phyloP scores from a whole-genome alignment of 2,888 invertebrate species.

The Bedellia somnulentella region DNA sequence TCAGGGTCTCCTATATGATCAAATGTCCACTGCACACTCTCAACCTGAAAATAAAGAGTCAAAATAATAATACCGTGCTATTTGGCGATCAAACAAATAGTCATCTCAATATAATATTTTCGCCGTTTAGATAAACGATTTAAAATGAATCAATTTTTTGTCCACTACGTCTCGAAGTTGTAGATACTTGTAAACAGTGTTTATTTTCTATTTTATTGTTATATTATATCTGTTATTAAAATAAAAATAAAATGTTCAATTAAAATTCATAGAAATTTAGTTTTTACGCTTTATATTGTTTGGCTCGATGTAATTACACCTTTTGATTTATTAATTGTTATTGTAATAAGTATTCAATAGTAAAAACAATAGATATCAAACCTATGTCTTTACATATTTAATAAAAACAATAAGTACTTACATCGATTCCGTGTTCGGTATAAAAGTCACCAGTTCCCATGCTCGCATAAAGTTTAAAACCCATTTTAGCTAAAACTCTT shows the following conservation, averaged over 20 bases:
- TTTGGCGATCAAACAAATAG: no score
- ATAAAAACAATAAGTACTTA: conserved; percentile 40
- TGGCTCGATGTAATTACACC: no score
- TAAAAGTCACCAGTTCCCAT: conserved; percentile 99
- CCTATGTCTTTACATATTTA: neutral
- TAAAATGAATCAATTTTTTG: no score
- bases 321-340: neutral
- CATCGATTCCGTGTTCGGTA: conserved; percentile 86
- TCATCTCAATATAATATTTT: no score
- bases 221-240: no score
- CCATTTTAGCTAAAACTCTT: conserved; percentile 81
- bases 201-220: no score
- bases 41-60: conserved; percentile 65
- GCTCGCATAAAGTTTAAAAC: conserved; percentile 94
- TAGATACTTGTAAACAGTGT: no score
- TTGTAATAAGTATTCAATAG: neutral
- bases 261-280: no score
- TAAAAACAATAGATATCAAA: conserved; percentile 1
- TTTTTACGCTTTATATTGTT: no score
- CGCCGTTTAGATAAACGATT: no score
- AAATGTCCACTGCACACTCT: conserved; percentile 96
- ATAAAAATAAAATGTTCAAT: no score
- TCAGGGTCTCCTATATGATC: conserved; percentile 84
- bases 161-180: no score
- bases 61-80: neutral